Evolutionary conservation across 2,888 invertebrate genomes (phyloP), one percentile per base, ranked within the genome.

Genomic region (Caenorhabditis japonica): DNA sequence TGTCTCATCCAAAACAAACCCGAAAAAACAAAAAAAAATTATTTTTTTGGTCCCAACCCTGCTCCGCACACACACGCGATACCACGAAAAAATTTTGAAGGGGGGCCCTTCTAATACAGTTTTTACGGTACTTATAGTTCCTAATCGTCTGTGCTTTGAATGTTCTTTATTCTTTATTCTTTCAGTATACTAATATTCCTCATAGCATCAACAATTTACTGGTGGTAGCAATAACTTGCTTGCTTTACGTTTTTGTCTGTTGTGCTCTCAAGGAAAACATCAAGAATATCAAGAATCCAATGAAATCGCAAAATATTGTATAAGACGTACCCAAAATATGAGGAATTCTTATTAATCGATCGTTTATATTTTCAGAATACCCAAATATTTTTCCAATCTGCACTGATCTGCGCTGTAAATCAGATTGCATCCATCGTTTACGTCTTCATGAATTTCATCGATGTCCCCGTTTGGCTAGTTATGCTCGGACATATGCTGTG

Each of bases 381-480:
- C 2, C 66, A 73, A 55, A 73, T 73, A 21, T 73, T 73, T 56
- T 41, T 73, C 53, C 73, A 73, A 68, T 62, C 73, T 3, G 68
- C 73, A 1, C 30, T 73, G 12, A 73, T 73, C 30, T 73, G 73
- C 21, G 55, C 51, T 1, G 56, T 60, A 13, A 73, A 73, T 30
- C 68, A 60, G 17, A 39, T 68, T 25, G 73, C 73, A 2, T 60
- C 73, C 7, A 23, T 73, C 25, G 61, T 73, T 38, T 73, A 73
- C 30, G 73, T 73, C 46, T 49, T 68, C 60, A 73, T 73, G 73
- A 66, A 73, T 44, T 73, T 68, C 52, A 56, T 73, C 25, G 33
- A 34, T 13, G 68, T 64, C 1, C 68, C 66, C 15, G n/a, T 56
- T 12, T 66, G 55, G 60, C 34, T 73, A 7, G 51, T 68, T 17